Evolutionary conservation across 2,888 invertebrate species (phyloP), one percentile per base, ranked within the genome.

Genomic region (Furcula furcula): DNA sequence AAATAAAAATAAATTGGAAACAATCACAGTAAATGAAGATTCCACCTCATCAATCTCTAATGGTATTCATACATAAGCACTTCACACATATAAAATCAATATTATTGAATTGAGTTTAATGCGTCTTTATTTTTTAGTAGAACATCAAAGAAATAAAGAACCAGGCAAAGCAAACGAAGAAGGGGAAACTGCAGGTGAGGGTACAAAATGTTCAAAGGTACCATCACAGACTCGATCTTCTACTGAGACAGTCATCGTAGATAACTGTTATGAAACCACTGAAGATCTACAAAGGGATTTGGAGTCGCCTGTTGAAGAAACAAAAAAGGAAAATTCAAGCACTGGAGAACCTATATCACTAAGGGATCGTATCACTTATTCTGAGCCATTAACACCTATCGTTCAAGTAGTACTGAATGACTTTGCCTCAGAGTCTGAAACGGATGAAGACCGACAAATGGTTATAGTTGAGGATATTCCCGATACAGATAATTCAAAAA

Each of bases 221-320:
- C 41, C 57, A 52, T 33, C 53, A 47, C 65, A 61, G 54, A 60
- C 52, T 59, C 79, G 83, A 73, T 76, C 76, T 40, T 86, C 87
- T 32, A 74, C 74, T 40, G 87, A 87, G 20, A 86, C 84, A 26
- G 54, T 81, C 16, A 66, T 85, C 35, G 49, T 82, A 39, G 79
- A 78, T 14, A 63, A 60, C 16, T 77, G 68, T 46, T 76, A 76
- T 51, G 68, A 77, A 42, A 73, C 62, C 34, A 72, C 71, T 35
- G 76, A 81, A 40, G 80, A 81, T 10, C 61, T 78, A 34, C 62
- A 57, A 44, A 74, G 47, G 32, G 78, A 61, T 5, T 48, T 75
- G 25, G 76, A 76, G 49, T 61, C 69, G 9, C 53, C 65, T 13
- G 27, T 15, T 3, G 25, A 29, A n/a, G 20, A 30, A 34, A 34